Evolutionary conservation across 2,888 invertebrate genomes (phyloP), one percentile per base, ranked within the genome.

Genomic region (Pteria penguin): DNA sequence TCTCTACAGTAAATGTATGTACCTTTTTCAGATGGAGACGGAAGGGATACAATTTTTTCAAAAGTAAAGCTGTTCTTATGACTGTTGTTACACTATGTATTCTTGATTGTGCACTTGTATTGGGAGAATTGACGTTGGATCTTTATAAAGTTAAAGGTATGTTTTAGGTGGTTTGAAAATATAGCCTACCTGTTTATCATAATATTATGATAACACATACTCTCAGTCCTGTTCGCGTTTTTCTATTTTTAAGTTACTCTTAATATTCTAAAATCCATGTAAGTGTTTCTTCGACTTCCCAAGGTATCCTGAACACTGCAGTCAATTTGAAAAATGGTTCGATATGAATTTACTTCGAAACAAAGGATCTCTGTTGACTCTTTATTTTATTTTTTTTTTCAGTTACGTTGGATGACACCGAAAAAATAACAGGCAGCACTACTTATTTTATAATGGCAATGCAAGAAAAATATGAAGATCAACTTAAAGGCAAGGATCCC

Each of bases 121-220:
- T 89, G 11, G 89, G 89, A 18, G 88, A 89, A 68, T 84, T 89
- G 2, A 87, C 88, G 29, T 83, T 87, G n/a, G 89, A 89, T 72
- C 83, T 89, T 24, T 86, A 88, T 74, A 88, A 86, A 77, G 88
- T 89, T 26, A 88, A 85, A 86, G 87, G 89, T 89, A 78, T n/a
- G n/a, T n/a, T n/a, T n/a, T n/a, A n/a, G n/a, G n/a, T n/a, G n/a
- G n/a, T n/a, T n/a, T n/a, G n/a, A n/a, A n/a, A n/a, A n/a, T n/a
- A n/a, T n/a, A n/a, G n/a, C n/a, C n/a, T n/a, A n/a, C n/a, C n/a
- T n/a, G n/a, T n/a, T n/a, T n/a, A n/a, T n/a, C n/a, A n/a, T n/a
- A n/a, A n/a, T n/a, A n/a, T n/a, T n/a, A n/a, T n/a, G n/a, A n/a
- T n/a, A n/a, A n/a, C n/a, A n/a, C n/a, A n/a, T n/a, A n/a, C n/a